Evolutionary conservation across 2,888 invertebrate species (phyloP).

Genomic region (Morpho achilles): DNA sequence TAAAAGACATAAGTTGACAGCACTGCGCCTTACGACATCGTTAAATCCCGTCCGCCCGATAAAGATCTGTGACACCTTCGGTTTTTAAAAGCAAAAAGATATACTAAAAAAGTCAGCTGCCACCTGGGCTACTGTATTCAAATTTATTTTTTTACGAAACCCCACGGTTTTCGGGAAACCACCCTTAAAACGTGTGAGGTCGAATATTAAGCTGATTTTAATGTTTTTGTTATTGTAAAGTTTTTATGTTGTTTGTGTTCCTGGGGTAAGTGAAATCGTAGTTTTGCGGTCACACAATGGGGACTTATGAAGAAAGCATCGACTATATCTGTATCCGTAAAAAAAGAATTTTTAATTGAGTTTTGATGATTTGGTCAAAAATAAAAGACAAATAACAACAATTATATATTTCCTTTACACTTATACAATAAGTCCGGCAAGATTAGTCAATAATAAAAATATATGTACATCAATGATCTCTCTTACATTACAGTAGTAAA

Average conservation of each 20-base stretch:
- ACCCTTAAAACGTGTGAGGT: constrained; percentile 61
- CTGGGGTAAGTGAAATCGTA: constrained; percentile 48
- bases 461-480: no score
- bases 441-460: no score
- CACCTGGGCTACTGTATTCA: constrained; percentile 73
- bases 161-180: constrained; percentile 58
- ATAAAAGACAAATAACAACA: no score
- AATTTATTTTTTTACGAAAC: constrained; percentile 58
- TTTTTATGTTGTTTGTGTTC: constrained; percentile 26
- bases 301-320: constrained; percentile 41
- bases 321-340: background rate
- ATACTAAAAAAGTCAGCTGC: constrained; percentile 44
- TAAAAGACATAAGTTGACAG: constrained; percentile 58
- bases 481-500: no score
- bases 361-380: no score
- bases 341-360: no score
- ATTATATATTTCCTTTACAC: no score
- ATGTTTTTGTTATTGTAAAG: constrained; percentile 37
- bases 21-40: constrained; percentile 66
- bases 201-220: constrained; percentile 43
- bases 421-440: no score
- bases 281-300: constrained; percentile 42
- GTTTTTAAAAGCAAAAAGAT: constrained; percentile 38
- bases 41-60: constrained; percentile 71
- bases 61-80: constrained; percentile 74